Conservation (phyloP, 2,888 invertebrate genomes). For the Drosophila bunnanda region DNA sequence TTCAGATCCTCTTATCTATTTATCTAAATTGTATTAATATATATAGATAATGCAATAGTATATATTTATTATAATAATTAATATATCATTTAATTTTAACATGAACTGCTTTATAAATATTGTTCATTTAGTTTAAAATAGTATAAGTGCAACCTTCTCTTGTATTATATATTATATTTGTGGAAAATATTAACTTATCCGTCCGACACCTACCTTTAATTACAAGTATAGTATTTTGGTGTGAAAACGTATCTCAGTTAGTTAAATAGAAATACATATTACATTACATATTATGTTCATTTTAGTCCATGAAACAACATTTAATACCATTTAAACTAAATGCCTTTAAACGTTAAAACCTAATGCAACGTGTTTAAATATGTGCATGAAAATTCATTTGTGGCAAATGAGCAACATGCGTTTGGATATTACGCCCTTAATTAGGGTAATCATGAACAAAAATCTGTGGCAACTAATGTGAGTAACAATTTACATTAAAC, state of each 20-base stretch:
- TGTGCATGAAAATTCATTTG: not conserved
- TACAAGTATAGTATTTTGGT: not conserved
- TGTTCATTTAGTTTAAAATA: too few relatives aligned
- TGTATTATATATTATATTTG: not conserved
- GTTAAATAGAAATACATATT: too few relatives aligned
- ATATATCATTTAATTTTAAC: not conserved
- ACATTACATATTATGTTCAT: too few relatives aligned
- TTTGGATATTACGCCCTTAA: conserved; percentile 34
- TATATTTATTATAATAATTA: not conserved
- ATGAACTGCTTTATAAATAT: too few relatives aligned
- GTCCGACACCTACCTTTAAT: not conserved
- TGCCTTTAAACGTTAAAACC: not conserved
- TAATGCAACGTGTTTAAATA: not conserved
- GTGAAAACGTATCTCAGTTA: too few relatives aligned
- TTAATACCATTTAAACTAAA: not conserved
- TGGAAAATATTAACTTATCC: not conserved
- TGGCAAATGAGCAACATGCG: conserved; percentile 35
- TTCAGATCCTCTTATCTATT: rapidly evolving
- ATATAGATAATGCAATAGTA: not conserved
- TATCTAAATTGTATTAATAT: too few relatives aligned
- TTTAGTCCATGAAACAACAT: not conserved
- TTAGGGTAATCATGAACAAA: conserved; percentile 35
- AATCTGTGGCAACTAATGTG: conserved; percentile 37
- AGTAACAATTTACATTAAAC: conserved; percentile 40
- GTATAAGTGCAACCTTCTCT: too few relatives aligned